Conservation (phyloP, 2,888 invertebrate species). For the Phortica okadai region DNA sequence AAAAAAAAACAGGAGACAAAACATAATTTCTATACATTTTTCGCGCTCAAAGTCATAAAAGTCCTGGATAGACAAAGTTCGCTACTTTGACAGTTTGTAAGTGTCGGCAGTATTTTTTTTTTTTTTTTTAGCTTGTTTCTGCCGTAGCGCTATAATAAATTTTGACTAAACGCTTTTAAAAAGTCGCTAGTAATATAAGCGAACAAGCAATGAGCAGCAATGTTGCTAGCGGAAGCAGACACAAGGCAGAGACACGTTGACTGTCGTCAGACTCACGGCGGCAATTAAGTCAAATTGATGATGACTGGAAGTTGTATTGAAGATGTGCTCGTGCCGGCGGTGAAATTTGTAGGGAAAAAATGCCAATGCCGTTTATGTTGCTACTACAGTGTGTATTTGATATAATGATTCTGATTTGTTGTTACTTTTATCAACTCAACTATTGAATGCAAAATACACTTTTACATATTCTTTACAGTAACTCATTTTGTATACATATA, state of each 20-base stretch:
- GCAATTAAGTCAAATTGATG: conserved; percentile 70
- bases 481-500: background rate
- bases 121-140: background rate
- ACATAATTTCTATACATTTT: conserved; percentile 21
- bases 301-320: conserved; percentile 51
- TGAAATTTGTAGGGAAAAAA: background rate
- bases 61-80: conserved; percentile 5
- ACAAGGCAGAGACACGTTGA: background rate
- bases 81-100: conserved; percentile 1
- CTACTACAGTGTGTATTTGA: background rate
- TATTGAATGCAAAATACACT: background rate
- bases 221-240: background rate
- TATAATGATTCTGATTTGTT: background rate
- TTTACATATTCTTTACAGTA: background rate
- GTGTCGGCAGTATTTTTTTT: conserved; percentile 1
- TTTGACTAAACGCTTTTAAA: conserved; percentile 63
- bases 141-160: conserved; percentile 48
- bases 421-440: background rate
- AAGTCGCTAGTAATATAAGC: conserved; percentile 48
- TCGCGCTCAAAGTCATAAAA: conserved; percentile 29
- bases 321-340: background rate
- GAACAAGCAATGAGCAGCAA: conserved; percentile 4
- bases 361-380: background rate
- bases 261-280: conserved; percentile 38
- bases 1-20: conserved; percentile 17